Base-by-base conservation (phyloP, 2,797 vertebrate species). In the Sebastes oblongus region DNA sequence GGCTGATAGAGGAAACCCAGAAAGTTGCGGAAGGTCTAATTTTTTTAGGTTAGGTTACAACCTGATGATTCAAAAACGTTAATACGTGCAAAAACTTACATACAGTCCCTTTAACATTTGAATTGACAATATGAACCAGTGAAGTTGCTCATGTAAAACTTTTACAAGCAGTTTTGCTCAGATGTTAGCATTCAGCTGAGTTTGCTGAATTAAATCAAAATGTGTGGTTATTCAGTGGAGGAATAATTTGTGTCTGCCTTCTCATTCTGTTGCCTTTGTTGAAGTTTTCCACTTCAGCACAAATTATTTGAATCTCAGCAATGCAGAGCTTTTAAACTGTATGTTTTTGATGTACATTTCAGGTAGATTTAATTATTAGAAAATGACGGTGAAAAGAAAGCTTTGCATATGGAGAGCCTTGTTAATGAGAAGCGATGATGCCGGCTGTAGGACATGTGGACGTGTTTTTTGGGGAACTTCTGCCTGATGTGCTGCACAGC, bases 221-320 rank as follows among this genome's bases (percentile, higher is more conserved):
- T 25, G 16, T 52, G 60, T 30, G 9, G 9, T 75, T 61, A 27
- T 71, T 77, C 18, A 27, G 61, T 13, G 25, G 42, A 64, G 62
- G 59, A 70, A 55, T 78, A 56, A 83, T 89, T 80, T 75, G 27
- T 76, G 46, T 68, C 73, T 80, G 39, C 14, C 65, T 78, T 32
- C 66, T 70, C 58, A 56, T 74, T 70, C 39, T 25, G 32, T 56
- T 2, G 20, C 69, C 36, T 86, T 81, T 83, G 56, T 84, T 71
- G 42, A 61, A 66, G 67, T 80, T 78, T 77, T 70, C 59, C 68
- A 59, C 56, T 46, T 80, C 65, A 72, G 80, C 72, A 85, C 42
- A 82, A 85, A 81, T 32, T 1, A 73, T 66, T 61, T 39, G 8
- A 79, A 77, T 77, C 55, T 73, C 70, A 66, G 20, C 39, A 30